Evolutionary conservation across 2,113 vertebrate species (phyloP).

Genomic region (Zapus hudsonius): DNA sequence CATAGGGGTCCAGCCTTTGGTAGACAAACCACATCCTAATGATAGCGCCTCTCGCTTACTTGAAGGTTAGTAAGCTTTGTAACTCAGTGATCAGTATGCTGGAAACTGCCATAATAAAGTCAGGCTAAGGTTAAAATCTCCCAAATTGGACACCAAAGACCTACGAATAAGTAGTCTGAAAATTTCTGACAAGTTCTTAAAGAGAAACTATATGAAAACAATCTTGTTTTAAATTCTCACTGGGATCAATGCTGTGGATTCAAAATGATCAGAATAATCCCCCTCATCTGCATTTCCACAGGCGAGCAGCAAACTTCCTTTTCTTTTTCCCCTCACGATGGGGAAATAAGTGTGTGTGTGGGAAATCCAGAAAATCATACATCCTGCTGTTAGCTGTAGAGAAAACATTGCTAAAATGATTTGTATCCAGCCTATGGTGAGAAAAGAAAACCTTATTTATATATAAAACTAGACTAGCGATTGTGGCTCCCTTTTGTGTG

Average conservation of each 20-base stretch:
- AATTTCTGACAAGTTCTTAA: slow-evolving; percentile 18
- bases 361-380: background rate
- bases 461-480: background rate
- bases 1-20: background rate
- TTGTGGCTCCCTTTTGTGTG: background rate
- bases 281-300: slow-evolving; percentile 2
- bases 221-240: background rate
- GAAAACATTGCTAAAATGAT: background rate
- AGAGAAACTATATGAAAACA: background rate
- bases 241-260: slow-evolving; percentile 8
- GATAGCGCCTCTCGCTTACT: background rate
- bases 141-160: background rate
- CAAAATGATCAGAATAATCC: background rate
- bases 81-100: background rate
- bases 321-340: slow-evolving; percentile 21
- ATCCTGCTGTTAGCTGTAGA: slow-evolving; percentile 9
- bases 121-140: background rate
- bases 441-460: background rate
- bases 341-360: background rate
- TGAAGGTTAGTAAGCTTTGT: background rate
- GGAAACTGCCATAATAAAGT: background rate
- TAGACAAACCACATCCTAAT: background rate
- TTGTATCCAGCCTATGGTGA: background rate
- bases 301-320: background rate
- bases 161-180: background rate